Evolutionary conservation across 2,113 vertebrate species (phyloP), one percentile per base, ranked within the genome.

Genomic region (Crocuta crocuta): DNA sequence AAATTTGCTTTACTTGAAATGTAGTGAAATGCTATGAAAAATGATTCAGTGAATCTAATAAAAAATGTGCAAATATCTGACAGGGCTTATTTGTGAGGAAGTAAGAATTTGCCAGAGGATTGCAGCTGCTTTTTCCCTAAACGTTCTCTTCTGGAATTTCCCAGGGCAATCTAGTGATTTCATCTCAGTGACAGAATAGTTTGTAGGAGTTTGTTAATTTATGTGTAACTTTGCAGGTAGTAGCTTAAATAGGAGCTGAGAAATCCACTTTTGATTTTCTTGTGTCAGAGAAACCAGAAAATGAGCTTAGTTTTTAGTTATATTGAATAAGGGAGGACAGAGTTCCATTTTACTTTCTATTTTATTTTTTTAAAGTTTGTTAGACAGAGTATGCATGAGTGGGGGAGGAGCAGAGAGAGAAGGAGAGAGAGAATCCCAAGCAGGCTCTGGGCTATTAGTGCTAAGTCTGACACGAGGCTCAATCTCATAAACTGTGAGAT

Each of bases 131-230:
- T 85, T 10, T 79, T 0, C 45, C 9, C 26, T 33, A 23, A 28
- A 15, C 3, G 19, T 15, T 19, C 7, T 48, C 28, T 63, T 58
- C 17, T 31, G 80, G 53, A 6, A 84, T 84, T 71, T 89, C 31
- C 71, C 24, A 61, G 28, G 79, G 68, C 21, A 43, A 3, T 92
- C 45, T 68, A 48, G 17, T 91, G 66, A 66, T 79, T 95, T 95
- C 48, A n/a, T 94, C 19, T 95, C 66, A 61, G 0, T 80, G 83
- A 90, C 55, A 74, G 10, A 68, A 43, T 66, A 92, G 31, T 91
- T 91, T 94, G 85, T 92, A 65, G 68, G 31, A 12, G 45, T 95
- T 96, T 89, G 33, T 43, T 91, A 35, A 55, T 82, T 90, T 95
- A 73, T 10, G 19, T 39, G 39, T 80, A 66, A 48, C 82, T 91